Conservation (phyloP, 2,888 invertebrate genomes). For the Aphrophora alni region DNA sequence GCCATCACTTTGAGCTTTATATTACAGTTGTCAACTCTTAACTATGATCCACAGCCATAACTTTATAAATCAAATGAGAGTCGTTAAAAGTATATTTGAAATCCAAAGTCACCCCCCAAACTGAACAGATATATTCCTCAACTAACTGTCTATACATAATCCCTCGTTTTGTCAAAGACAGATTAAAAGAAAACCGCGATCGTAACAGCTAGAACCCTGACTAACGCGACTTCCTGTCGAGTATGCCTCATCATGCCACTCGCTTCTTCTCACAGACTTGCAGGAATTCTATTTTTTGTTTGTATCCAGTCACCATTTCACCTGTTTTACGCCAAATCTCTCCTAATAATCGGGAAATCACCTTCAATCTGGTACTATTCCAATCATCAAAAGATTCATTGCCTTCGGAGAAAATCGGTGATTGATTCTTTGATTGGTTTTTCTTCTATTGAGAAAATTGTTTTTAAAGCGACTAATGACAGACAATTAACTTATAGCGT, state of each 20-base stretch:
- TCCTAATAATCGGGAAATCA: neutral
- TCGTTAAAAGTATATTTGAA: no score
- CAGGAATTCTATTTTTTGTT: neutral
- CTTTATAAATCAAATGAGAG: no score
- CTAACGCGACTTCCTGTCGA: neutral
- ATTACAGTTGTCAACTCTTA: no score
- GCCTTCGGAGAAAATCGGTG: neutral
- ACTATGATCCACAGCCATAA: no score
- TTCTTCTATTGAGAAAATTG: no score
- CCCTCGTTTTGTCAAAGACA: neutral
- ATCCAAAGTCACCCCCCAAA: no score
- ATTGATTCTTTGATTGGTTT: neutral
- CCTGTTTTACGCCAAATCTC: neutral
- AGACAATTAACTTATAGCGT: no score
- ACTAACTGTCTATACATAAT: no score
- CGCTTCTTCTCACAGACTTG: neutral
- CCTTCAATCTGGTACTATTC: neutral
- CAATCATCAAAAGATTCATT: neutral
- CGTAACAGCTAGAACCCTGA: neutral
- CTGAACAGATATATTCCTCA: no score
- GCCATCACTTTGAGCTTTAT: no score
- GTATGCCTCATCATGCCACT: neutral
- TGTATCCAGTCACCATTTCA: neutral
- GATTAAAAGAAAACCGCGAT: neutral
- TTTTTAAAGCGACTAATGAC: no score